Evolutionary conservation across 2,888 invertebrate genomes (phyloP).

Genomic region (Stenchaetothrips biformis): DNA sequence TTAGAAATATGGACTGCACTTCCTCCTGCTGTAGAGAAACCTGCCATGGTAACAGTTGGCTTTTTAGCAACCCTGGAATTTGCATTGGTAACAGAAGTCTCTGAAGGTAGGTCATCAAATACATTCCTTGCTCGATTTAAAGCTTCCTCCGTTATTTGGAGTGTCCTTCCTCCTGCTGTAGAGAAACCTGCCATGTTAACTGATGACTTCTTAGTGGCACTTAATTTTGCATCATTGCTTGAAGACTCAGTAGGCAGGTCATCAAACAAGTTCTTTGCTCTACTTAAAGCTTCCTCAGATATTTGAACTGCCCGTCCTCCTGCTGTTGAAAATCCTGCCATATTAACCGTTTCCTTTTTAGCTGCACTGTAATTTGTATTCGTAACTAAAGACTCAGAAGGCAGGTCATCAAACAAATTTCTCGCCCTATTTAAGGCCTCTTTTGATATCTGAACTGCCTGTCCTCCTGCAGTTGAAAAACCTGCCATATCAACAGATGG

Average conservation of each 20-base stretch:
- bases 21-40: not conserved
- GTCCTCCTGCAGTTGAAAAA: not conserved
- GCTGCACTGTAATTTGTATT: not conserved
- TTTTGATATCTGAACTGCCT: not conserved
- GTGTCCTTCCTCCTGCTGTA: not conserved
- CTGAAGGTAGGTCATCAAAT: not conserved
- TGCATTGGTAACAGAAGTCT: not conserved
- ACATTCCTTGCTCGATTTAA: not conserved
- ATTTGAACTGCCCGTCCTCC: not conserved
- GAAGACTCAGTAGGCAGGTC: not conserved
- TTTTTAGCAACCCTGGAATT: not conserved
- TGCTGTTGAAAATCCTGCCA: not conserved
- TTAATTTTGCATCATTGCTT: not conserved
- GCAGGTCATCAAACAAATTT: not conserved
- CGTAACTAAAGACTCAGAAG: not conserved
- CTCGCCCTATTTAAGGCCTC: not conserved
- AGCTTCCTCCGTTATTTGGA: not conserved
- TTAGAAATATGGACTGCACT: not conserved
- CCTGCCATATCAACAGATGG: not conserved
- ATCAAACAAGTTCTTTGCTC: not conserved
- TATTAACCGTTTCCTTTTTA: not conserved
- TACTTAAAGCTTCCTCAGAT: not conserved
- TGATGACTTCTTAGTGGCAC: not conserved
- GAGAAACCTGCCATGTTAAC: not conserved
- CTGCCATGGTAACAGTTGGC: not conserved